Base-by-base conservation (phyloP, 2,888 invertebrate species). In the Baronia brevicornis region DNA sequence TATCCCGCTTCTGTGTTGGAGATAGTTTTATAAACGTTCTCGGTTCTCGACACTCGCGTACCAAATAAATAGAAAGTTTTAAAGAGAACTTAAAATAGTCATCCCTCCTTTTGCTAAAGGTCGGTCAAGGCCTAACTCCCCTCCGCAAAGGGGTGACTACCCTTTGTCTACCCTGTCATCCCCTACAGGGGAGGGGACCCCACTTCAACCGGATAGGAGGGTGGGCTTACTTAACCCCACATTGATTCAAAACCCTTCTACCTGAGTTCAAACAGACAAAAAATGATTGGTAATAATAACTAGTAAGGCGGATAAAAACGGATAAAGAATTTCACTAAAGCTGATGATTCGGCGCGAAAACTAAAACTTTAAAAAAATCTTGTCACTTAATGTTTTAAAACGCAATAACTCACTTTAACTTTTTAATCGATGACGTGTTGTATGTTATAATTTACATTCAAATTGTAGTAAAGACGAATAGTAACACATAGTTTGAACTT, bases 141-240 rank as follows among this genome's bases (percentile, higher is more conserved):
- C 79, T 79, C 68, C 58, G 75, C 55, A 63, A 66, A 68, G 71
- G 82, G 80, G 79, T 69, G 75, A 72, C 71, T 78, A 78, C 82
- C 80, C 80, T 80, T 79, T 82, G 82, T 75, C 72, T 38, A 73
- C 63, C 75, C 74, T 69, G 62, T 63, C 66, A 71, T 66, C 72
- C 74, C 75, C 78, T 65, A 71, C 70, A 71, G 68, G 78, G 78
- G 79, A 72, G 79, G 79, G 70, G 63, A 72, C 74, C 80, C 80
- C 80, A 74, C 73, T 77, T 65, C 62, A 54, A 48, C 58, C 58
- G 62, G 61, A 60, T 61, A 67, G 63, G 69, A 69, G 79, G 78
- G 78, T 73, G 71, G 70, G 66, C 61, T 63, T 60, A 59, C 64
- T 65, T 62, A 63, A 60, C 65, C 66, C 60, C 48, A 60, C 72